These are phyloP conservation scores for Siniperca obscura DNA, from an alignment of 2,797 vertebrate genomes.

Conservation along the genomic window DNA sequence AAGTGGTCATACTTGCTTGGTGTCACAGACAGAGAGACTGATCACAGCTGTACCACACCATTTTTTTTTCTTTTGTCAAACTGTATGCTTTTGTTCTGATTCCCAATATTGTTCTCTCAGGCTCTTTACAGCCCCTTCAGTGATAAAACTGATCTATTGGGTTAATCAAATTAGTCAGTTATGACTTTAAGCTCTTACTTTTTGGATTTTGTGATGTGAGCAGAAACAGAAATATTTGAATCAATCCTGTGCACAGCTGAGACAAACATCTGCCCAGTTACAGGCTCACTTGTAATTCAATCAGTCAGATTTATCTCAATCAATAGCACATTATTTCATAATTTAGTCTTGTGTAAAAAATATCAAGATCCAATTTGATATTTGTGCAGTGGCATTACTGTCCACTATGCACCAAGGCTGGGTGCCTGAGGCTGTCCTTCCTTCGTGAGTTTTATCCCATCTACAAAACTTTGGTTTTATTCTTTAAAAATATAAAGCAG, in stretches of 20 bases:
- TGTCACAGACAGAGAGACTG: constrained; percentile 45
- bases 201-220: background rate
- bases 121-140: background rate
- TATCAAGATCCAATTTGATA: background rate
- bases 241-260: background rate
- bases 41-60: background rate
- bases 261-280: constrained; percentile 21
- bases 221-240: background rate
- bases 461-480: background rate
- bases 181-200: background rate
- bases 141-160: background rate
- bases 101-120: constrained; percentile 31
- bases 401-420: background rate
- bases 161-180: constrained; percentile 8
- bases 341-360: constrained; percentile 13
- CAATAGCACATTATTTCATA: constrained; percentile 1
- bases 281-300: constrained; percentile 8
- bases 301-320: background rate
- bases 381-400: background rate
- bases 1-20: constrained; percentile 53
- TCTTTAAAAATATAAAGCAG: constrained; percentile 20
- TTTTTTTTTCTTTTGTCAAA: constrained; percentile 33
- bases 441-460: background rate
- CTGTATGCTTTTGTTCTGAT: constrained; percentile 43
- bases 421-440: background rate